These are phyloP conservation scores for Lepidotrigona ventralis DNA, from an alignment of 1,140 invertebrate species.

Conservation along the genomic window DNA sequence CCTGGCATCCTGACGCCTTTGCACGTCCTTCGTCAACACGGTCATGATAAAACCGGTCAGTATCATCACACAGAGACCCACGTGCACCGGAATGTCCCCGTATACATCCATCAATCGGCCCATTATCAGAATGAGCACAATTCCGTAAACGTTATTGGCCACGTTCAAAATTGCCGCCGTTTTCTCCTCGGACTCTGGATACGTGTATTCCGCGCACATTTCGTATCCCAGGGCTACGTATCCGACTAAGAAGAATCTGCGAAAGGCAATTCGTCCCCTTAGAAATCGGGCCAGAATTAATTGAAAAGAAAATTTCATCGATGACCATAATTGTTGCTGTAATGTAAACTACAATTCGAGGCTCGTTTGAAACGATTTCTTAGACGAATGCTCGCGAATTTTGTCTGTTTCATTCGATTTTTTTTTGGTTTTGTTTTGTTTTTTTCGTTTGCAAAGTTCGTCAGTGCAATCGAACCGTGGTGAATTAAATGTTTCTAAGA, in stretches of 20 bases:
- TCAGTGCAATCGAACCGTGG: too few relatives aligned
- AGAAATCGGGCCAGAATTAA: neutral
- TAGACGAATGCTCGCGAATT: too few relatives aligned
- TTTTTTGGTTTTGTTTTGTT: too few relatives aligned
- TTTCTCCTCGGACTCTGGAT: slow-evolving; percentile 85
- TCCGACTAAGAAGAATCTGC: slow-evolving; percentile 85
- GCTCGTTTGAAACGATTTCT: neutral
- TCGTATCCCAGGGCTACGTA: slow-evolving; percentile 88
- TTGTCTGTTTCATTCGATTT: too few relatives aligned
- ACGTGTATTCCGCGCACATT: slow-evolving; percentile 88
- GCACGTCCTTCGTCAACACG: slow-evolving; percentile 81
- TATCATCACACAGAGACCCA: slow-evolving; percentile 75
- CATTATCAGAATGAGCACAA: slow-evolving; percentile 79
- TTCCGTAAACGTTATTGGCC: slow-evolving; percentile 83
- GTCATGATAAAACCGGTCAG: slow-evolving; percentile 81
- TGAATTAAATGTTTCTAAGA: too few relatives aligned
- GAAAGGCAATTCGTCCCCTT: neutral
- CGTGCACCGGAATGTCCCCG: slow-evolving; percentile 72
- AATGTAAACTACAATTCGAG: neutral
- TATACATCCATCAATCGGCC: slow-evolving; percentile 65
- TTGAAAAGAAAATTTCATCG: neutral
- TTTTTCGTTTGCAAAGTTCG: too few relatives aligned
- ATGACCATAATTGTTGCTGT: neutral
- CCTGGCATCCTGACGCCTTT: slow-evolving; percentile 78
- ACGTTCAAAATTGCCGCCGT: slow-evolving; percentile 85